A percentile compares a stretch with the other conserved stretches of the same genome.
phyloP scores from a whole-genome alignment of 2,113 vertebrate species.

The Triplophysa tibetana region DNA sequence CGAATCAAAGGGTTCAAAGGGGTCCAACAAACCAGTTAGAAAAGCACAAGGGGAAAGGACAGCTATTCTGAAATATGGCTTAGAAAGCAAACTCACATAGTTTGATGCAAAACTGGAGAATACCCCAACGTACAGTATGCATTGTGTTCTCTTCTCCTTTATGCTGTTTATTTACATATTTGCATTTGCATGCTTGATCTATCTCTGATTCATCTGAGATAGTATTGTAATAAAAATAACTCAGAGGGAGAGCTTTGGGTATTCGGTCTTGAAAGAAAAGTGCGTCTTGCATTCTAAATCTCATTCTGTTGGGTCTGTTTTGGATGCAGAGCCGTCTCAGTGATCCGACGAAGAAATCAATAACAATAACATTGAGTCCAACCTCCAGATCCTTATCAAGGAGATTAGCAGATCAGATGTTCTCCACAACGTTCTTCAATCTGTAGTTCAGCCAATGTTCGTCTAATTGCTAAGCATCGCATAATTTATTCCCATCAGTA shows the following conservation, averaged over 20 bases:
- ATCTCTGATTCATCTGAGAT: neutral
- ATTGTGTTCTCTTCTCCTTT: neutral
- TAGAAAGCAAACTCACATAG: neutral
- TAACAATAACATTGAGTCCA: conserved; percentile 20
- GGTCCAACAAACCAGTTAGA: neutral
- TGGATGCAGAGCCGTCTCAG: neutral
- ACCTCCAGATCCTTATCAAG: conserved; percentile 20
- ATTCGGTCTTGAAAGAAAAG: neutral
- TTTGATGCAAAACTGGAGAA: neutral
- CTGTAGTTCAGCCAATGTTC: conserved; percentile 10
- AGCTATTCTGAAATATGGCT: neutral
- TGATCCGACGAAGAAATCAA: conserved; percentile 16
- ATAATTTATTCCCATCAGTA: neutral
- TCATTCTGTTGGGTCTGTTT: neutral
- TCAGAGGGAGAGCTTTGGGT: neutral
- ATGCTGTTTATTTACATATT: neutral
- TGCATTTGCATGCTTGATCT: neutral
- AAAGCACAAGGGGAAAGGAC: neutral
- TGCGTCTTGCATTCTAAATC: neutral
- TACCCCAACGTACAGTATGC: neutral
- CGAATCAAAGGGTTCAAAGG: neutral
- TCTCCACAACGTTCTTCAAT: conserved; percentile 1
- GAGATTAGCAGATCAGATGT: neutral
- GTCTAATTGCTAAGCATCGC: neutral
- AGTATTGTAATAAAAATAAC: neutral